Percentiles rank a stretch among this genome's conserved stretches.
Conservation (phyloP, 2,113 vertebrate genomes). For the Galbula dea region DNA sequence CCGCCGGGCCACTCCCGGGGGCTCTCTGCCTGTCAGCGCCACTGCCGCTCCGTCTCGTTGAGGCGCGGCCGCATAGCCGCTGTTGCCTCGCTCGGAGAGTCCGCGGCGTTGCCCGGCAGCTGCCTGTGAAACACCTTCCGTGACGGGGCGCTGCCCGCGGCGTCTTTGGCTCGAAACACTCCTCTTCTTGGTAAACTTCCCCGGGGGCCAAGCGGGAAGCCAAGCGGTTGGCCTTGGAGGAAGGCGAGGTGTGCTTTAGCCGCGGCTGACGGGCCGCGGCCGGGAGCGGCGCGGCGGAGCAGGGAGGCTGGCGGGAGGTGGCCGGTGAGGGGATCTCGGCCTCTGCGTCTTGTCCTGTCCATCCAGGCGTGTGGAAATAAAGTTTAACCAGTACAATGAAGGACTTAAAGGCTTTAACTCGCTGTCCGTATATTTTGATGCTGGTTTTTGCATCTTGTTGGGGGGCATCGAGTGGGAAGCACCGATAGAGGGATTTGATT, state of each 20-base stretch:
- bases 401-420: background rate
- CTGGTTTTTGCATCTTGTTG: accelerated
- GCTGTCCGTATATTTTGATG: accelerated
- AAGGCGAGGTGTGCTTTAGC: background rate
- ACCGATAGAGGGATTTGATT: background rate
- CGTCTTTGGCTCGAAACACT: background rate
- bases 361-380: accelerated
- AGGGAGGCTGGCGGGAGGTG: background rate
- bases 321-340: background rate
- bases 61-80: background rate
- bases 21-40: background rate
- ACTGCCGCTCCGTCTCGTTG: background rate
- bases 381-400: background rate
- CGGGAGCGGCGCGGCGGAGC: background rate
- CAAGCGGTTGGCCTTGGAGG: background rate
- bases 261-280: background rate
- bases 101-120: background rate
- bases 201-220: background rate
- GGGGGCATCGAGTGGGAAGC: background rate
- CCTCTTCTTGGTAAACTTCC: background rate
- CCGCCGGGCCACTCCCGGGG: background rate
- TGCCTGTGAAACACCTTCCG: background rate
- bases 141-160: background rate
- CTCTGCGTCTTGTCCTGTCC: background rate
- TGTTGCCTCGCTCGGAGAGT: background rate